Base-by-base conservation (phyloP, 2,113 vertebrate genomes). In the Setophaga kirtlandii region DNA sequence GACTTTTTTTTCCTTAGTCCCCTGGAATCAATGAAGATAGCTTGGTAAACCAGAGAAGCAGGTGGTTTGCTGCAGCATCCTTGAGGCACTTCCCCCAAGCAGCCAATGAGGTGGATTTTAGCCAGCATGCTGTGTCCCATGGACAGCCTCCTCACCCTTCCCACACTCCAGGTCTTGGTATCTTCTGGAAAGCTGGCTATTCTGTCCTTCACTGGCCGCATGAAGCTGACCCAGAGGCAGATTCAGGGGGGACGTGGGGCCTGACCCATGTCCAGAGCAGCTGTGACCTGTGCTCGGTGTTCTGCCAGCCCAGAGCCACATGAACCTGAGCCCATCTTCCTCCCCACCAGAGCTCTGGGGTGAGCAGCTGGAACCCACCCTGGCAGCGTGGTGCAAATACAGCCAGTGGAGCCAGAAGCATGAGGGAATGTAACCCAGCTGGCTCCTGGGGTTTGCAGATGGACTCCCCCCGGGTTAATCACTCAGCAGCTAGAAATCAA, bases 401-500 rank as follows among this genome's bases (percentile, higher is more conserved):
- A 87, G 49, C 17, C 37, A 68, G 23, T 12, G 53, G 58, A 53
- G 67, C 35, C 37, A 30, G 59, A 28, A 83, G n/a, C 17, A 12
- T 2, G 55, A 56, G 24, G n/a, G 55, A 69, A n/a, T 44, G 27
- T 5, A 55, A 27, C 46, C 41, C 53, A 19, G 30, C 33, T 87
- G 53, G 31, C 39, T 52, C 21, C 3, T 4, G 18, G 69, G 46
- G 21, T 50, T 80, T 91, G 75, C 18, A 79, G 82, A 74, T 41
- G 56, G 63, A 42, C 68, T 88, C 39, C 63, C 52, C 75, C 35
- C 1, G 33, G 74, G 37, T 62, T 93, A 87, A 90, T 80, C 59
- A 59, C 75, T 87, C 94, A 83, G 65, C 70, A 55, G 55, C 44
- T 65, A 68, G 78, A 87, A 94, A 85, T 53, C 49, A 73, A 88